phyloP scores from a whole-genome alignment of 2,888 invertebrate genomes.

The Stenodera caucasica region DNA sequence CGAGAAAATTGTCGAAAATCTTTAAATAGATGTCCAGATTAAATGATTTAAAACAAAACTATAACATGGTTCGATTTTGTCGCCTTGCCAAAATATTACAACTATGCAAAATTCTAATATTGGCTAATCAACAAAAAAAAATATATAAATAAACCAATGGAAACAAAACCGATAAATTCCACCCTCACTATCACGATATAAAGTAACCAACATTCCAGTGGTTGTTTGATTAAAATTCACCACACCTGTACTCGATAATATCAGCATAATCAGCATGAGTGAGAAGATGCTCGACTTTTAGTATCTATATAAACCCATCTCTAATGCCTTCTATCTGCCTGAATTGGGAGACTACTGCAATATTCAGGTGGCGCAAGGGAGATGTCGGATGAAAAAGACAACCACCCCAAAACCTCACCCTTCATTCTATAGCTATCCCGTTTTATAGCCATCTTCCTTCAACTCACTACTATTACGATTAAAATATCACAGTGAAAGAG shows the following conservation, averaged over 20 bases:
- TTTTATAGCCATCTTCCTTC: neutral
- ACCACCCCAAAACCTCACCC: neutral
- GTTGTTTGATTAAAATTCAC: neutral
- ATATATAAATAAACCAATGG: neutral
- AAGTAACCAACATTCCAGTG: too few relatives aligned
- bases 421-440: neutral
- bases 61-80: neutral
- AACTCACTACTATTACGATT: neutral
- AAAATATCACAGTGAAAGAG: neutral
- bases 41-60: neutral
- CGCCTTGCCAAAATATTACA: neutral
- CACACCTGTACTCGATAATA: neutral
- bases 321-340: too few relatives aligned
- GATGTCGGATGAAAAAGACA: neutral
- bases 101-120: neutral
- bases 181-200: neutral
- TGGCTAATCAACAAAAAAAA: neutral
- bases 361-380: neutral
- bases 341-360: neutral
- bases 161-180: neutral
- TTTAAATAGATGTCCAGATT: neutral
- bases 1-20: neutral
- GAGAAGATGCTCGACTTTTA: neutral
- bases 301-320: too few relatives aligned
- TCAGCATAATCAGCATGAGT: neutral